Evolutionary conservation across 2,888 invertebrate genomes (phyloP), one percentile per base, ranked within the genome.

Genomic region (Stenodera caucasica): DNA sequence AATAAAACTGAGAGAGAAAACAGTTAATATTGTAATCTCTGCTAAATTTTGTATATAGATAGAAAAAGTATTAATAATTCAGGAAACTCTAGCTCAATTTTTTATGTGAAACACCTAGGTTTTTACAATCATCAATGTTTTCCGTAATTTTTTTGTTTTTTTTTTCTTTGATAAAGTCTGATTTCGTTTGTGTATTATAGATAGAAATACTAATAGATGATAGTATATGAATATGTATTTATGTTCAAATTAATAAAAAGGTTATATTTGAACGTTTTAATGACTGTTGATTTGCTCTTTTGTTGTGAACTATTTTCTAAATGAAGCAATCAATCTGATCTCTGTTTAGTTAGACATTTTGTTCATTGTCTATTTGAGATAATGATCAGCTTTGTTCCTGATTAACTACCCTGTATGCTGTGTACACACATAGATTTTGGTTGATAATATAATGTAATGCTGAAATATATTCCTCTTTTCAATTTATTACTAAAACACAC

Each of bases 51-150:
- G 60, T 63, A 67, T 65, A 66, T 62, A 50, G 29, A 70, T 67
- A 70, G 69, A 54, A 68, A 69, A 71, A 54, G 60, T 60, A 63
- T 65, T 63, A 59, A 61, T 54, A 66, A 64, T 60, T 69, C 64
- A 66, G 65, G 66, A 67, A 71, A 72, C 64, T 62, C 67, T 76
- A 75, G 75, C 75, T 77, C 75, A 75, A 76, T 75, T 75, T 74
- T 73, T 70, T 72, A 64, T 64, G 59, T 59, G 49, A 59, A 35
- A 49, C 33, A 62, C 67, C 12, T 49, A 30, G 14, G 32, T 37
- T 37, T 58, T 57, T 50, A 52, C 23, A 52, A 33, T 33, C 40
- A n/a, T 58, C 18, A 40, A 40, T 56, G 52, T 52, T 57, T 60
- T 57, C 61, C 54, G 32, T 49, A 56, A 60, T 55, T 51, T 55